Conservation (phyloP, 2,113 vertebrate genomes). For the Lynx canadensis region DNA sequence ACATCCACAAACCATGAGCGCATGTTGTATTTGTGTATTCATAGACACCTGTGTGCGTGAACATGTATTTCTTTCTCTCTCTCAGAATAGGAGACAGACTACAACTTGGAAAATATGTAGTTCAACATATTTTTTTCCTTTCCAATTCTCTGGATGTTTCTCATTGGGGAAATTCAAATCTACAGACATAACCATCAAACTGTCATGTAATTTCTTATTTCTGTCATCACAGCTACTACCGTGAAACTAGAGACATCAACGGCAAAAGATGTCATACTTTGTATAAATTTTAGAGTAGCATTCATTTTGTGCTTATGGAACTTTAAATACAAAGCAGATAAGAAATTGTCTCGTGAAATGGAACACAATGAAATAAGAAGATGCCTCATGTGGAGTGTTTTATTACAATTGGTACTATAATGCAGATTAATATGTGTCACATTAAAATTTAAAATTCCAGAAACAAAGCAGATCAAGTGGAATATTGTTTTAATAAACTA, state of each 20-base stretch:
- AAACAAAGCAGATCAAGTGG: slow-evolving; percentile 57
- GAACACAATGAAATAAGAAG: slow-evolving; percentile 44
- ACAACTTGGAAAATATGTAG: background rate
- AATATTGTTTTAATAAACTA: slow-evolving; percentile 74
- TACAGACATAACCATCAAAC: background rate
- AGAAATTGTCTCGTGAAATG: slow-evolving; percentile 34
- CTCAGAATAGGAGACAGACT: background rate
- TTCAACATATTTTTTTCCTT: background rate
- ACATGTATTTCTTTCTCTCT: background rate
- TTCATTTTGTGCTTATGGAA: background rate
- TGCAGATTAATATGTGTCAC: slow-evolving; percentile 67
- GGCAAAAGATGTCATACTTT: background rate
- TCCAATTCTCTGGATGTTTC: background rate
- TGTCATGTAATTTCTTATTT: background rate
- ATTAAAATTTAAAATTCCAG: slow-evolving; percentile 74
- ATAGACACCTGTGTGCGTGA: rapidly evolving
- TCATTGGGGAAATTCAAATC: background rate
- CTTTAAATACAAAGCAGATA: background rate
- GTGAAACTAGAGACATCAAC: background rate
- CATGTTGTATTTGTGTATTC: background rate
- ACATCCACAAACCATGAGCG: background rate
- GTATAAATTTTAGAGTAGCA: background rate
- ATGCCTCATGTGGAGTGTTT: background rate
- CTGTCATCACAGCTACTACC: background rate
- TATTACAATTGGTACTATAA: slow-evolving; percentile 33